Conservation (phyloP, 2,888 invertebrate species). For the Acleris laterana region DNA sequence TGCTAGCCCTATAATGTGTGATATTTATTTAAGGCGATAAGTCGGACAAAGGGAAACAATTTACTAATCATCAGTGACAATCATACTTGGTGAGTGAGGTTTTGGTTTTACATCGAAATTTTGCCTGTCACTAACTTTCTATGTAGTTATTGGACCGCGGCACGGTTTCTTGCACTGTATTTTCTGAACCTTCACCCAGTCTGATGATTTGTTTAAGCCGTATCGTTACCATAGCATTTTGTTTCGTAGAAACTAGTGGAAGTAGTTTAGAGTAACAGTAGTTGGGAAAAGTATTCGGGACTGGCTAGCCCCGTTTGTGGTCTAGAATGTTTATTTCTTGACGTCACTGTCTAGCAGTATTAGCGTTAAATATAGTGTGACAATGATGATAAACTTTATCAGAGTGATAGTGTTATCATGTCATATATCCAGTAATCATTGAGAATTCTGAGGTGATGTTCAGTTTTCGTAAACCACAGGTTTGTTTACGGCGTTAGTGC, state of each 20-base stretch:
- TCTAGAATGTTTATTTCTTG: constrained; percentile 44
- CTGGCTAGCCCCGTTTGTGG: constrained; percentile 59
- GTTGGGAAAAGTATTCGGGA: constrained; percentile 50
- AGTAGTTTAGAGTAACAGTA: constrained; percentile 30
- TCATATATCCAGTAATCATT: constrained; percentile 47
- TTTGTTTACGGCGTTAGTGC: constrained; percentile 38
- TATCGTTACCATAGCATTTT: constrained; percentile 10
- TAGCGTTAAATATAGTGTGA: constrained; percentile 63
- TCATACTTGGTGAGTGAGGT: constrained; percentile 76
- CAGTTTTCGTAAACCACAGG: constrained; percentile 47
- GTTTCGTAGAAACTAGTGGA: constrained; percentile 26
- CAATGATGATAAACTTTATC: constrained; percentile 74
- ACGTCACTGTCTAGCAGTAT: constrained; percentile 60
- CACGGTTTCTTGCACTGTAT: constrained; percentile 45
- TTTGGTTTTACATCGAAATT: constrained; percentile 63
- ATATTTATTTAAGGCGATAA: constrained; percentile 67
- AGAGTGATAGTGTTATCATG: constrained; percentile 63
- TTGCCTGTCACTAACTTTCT: constrained; percentile 67
- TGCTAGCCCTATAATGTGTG: constrained; percentile 73
- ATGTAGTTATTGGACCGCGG: constrained; percentile 52
- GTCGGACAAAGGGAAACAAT: constrained; percentile 62
- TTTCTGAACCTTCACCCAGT: constrained; percentile 44
- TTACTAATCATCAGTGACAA: constrained; percentile 56
- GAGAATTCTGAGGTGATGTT: constrained; percentile 42
- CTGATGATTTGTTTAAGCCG: constrained; percentile 28